A percentile compares a stretch with the other conserved stretches of the same genome.
phyloP scores from a whole-genome alignment of 2,113 vertebrate species.

The Cebidichthys violaceus region DNA sequence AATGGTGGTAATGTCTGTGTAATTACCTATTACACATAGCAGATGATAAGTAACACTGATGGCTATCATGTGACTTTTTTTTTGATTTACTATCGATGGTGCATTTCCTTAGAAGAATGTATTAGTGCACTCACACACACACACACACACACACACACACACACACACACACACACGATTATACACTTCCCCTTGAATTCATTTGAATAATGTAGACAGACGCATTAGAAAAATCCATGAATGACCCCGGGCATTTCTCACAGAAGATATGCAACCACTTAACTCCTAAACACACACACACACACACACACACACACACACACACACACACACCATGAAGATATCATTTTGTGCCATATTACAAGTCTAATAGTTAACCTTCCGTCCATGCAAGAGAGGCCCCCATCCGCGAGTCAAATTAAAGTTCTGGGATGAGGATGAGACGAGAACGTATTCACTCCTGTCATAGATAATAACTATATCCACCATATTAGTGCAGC shows the following conservation, averaged over 20 bases:
- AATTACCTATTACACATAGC: slow-evolving; percentile 37
- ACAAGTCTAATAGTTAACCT: slow-evolving; percentile 49
- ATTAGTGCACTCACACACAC: neutral
- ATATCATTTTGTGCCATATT: slow-evolving; percentile 64
- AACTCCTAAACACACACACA: slow-evolving; percentile 6
- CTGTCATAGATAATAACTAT: slow-evolving; percentile 38
- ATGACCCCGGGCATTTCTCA: slow-evolving; percentile 62
- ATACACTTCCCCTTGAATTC: slow-evolving; percentile 46
- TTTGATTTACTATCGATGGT: slow-evolving; percentile 20
- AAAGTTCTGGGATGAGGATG: slow-evolving; percentile 29
- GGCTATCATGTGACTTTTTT: slow-evolving; percentile 20
- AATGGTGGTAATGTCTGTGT: slow-evolving; percentile 13
- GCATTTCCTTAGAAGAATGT: slow-evolving; percentile 17
- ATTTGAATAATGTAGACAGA: slow-evolving; percentile 75
- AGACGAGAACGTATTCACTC: slow-evolving; percentile 18
- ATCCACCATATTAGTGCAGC: slow-evolving; percentile 17
- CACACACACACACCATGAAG: slow-evolving; percentile 28
- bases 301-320: slow-evolving; percentile 9
- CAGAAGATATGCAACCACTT: slow-evolving; percentile 55
- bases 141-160: neutral
- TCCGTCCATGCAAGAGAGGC: slow-evolving; percentile 24
- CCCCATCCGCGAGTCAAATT: slow-evolving; percentile 24
- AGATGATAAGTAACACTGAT: slow-evolving; percentile 50
- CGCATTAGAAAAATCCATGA: slow-evolving; percentile 63
- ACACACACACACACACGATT: slow-evolving; percentile 1